These are phyloP conservation scores for Zoanthus sociatus DNA, from an alignment of 92 coral and sea anemone genomes.

Conservation along the genomic window DNA sequence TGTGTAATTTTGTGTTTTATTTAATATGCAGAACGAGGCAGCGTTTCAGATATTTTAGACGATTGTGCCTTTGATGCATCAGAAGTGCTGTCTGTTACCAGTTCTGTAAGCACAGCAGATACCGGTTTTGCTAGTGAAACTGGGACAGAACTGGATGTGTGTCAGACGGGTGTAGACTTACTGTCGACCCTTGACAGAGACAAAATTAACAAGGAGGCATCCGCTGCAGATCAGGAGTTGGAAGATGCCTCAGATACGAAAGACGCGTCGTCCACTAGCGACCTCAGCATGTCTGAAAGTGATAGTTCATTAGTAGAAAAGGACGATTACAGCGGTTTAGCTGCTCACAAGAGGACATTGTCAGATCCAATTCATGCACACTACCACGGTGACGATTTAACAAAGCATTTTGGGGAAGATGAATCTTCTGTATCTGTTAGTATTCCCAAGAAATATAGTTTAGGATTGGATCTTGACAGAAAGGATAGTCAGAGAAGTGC, in stretches of 20 bases:
- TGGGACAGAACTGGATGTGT: slow-evolving; percentile 64
- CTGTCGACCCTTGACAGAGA: slow-evolving; percentile 42
- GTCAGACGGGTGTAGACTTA: slow-evolving; percentile 34
- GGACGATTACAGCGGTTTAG: not conserved
- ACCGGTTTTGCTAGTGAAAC: slow-evolving; percentile 78
- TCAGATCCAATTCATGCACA: slow-evolving; percentile 81
- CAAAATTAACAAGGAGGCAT: slow-evolving; percentile 38
- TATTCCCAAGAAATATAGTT: slow-evolving; percentile 52
- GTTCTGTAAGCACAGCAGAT: slow-evolving; percentile 70
- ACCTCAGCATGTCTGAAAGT: slow-evolving; percentile 63
- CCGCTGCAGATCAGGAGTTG: slow-evolving; percentile 35
- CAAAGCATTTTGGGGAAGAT: slow-evolving; percentile 23
- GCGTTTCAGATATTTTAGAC: slow-evolving; percentile 21
- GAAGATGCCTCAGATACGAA: slow-evolving; percentile 47
- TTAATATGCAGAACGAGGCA: slow-evolving; percentile 8
- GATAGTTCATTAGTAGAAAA: slow-evolving; percentile 45
- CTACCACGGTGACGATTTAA: slow-evolving; percentile 44
- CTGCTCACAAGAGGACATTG: slow-evolving; percentile 63
- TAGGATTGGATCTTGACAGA: slow-evolving; percentile 52
- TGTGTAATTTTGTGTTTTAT: not conserved
- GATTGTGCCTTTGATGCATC: slow-evolving; percentile 69
- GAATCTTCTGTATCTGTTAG: slow-evolving; percentile 12
- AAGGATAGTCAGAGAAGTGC: slow-evolving; percentile 66
- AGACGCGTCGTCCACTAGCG: slow-evolving; percentile 59
- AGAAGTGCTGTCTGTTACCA: slow-evolving; percentile 72